phyloP scores from a whole-genome alignment of 2,797 vertebrate species.

The Heliangelus exortis region DNA sequence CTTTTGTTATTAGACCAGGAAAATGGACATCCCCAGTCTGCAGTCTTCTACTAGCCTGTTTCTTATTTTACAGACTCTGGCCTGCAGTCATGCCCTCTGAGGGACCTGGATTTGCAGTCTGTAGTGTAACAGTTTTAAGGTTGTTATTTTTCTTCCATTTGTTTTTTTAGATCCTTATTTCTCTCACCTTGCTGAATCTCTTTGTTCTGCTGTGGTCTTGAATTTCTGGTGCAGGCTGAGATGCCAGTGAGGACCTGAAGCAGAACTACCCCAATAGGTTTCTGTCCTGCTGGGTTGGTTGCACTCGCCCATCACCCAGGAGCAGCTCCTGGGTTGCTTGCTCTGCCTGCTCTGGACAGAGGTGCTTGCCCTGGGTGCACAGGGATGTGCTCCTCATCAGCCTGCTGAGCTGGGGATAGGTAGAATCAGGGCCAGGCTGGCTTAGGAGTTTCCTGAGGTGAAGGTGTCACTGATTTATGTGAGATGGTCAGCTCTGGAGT shows the following conservation, averaged over 20 bases:
- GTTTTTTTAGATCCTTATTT: neutral
- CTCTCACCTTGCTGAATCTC: neutral
- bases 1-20: neutral
- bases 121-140: neutral
- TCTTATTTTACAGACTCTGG: neutral
- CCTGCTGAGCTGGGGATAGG: neutral
- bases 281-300: neutral
- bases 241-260: neutral
- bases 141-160: rapidly evolving
- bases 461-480: neutral
- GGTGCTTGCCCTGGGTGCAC: neutral
- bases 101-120: neutral
- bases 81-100: neutral
- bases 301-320: rapidly evolving
- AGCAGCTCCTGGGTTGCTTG: neutral
- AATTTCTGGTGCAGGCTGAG: neutral
- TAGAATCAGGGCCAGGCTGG: neutral
- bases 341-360: neutral
- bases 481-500: neutral
- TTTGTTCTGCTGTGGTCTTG: neutral
- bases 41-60: neutral
- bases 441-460: neutral
- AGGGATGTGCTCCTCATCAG: neutral
- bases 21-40: rapidly evolving
- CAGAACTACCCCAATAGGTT: neutral